Base-by-base conservation (phyloP, 1,140 invertebrate genomes). In the Colletes gigas region DNA sequence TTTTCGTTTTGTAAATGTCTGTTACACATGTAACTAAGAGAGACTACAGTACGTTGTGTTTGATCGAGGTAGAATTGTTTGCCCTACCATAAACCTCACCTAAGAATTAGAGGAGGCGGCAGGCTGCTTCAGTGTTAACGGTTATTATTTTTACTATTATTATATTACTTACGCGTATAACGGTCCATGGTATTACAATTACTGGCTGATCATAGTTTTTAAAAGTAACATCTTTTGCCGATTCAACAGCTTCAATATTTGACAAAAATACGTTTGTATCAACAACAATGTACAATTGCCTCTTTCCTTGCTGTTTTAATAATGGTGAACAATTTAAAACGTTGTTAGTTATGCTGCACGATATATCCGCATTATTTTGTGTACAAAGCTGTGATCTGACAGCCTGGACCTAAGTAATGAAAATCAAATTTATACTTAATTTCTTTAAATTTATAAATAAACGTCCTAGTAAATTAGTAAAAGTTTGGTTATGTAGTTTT, bases 251-350 rank as follows among this genome's bases (percentile, higher is more conserved):
- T 14, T 82, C 19, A 55, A 94, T 82, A 83, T 92, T 90, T 52
- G 91, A 88, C 2, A 94, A 75, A 84, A 93, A 93, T n/a, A 94
- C 92, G 81, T 94, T 94, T 73, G 93, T 94, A 74, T 94, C 93
- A 8, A 93, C 83, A 69, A 93, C 90, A 68, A 94, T 89, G 41
- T 93, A 92, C 1, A 93, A 57, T 39, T 83, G 77, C 14, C 63
- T 71, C 66, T 84, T 83, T 30, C 77, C 76, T 6, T 79, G 59
- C 44, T 77, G 54, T 47, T 77, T 54, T 7, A 21, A n/a, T 50
- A 71, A 12, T 5, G 62, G 44, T 4, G 65, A 62, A 19, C 81
- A 82, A 50, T 70, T 79, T 73, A 88, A 78, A 30, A 66, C 67
- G 80, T 85, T 88, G 60, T 67, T 69, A 54, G 82, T 69, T 39